phyloP scores from a whole-genome alignment of 2,888 invertebrate genomes.

The Tupiocoris notatus region DNA sequence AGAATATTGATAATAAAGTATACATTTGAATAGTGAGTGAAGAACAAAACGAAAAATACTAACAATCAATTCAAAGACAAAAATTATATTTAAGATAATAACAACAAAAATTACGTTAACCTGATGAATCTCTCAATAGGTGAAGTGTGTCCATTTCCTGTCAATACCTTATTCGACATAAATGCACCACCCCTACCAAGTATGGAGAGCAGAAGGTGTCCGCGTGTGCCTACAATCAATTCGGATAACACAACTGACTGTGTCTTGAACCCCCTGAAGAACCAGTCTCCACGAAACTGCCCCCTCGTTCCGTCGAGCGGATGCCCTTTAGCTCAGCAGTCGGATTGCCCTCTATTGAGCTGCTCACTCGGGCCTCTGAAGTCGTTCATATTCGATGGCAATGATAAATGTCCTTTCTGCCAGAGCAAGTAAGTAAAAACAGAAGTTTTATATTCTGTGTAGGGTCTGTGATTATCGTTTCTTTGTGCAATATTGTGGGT shows the following conservation, averaged over 20 bases:
- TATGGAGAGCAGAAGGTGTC: neutral
- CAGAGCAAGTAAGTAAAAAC: slow-evolving; percentile 14
- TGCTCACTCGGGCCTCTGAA: slow-evolving; percentile 21
- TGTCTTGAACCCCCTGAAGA: slow-evolving; percentile 5
- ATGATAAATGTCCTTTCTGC: slow-evolving; percentile 29
- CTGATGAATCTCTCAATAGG: slow-evolving; percentile 11
- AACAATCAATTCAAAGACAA: too few relatives aligned
- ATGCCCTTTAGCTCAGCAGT: neutral
- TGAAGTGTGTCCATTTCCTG: slow-evolving; percentile 24
- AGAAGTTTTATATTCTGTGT: too few relatives aligned
- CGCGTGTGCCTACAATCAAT: neutral
- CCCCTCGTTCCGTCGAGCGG: neutral
- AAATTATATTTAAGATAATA: too few relatives aligned
- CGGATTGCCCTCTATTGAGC: slow-evolving; percentile 17
- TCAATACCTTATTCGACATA: slow-evolving; percentile 7
- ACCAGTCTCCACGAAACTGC: neutral
- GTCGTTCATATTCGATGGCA: slow-evolving; percentile 14
- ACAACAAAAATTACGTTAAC: too few relatives aligned
- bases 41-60: too few relatives aligned
- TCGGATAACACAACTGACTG: neutral
- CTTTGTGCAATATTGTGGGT: too few relatives aligned
- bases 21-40: too few relatives aligned
- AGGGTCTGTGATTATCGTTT: too few relatives aligned
- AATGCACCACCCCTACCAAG: slow-evolving; percentile 6
- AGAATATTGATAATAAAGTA: too few relatives aligned